Percentiles rank a stretch among this genome's conserved stretches.
These are phyloP conservation scores for Alligator mississippiensis DNA, from an alignment of 2,113 vertebrate species.

Conservation along the genomic window DNA sequence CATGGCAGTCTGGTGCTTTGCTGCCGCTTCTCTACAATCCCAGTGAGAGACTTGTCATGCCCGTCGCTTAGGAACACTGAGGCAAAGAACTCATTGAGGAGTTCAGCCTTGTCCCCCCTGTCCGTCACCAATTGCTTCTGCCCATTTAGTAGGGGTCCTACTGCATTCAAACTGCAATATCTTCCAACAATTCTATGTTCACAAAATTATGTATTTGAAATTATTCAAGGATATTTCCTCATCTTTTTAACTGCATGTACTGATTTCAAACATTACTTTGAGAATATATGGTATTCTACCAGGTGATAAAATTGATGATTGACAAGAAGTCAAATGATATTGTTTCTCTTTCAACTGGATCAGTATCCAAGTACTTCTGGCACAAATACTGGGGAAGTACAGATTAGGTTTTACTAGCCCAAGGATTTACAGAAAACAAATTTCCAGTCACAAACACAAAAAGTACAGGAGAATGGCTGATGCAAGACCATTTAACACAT, in stretches of 20 bases:
- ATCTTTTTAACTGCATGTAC: background rate
- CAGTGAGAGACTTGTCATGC: too few relatives aligned
- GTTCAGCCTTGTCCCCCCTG: background rate
- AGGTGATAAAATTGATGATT: background rate
- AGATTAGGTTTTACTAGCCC: background rate
- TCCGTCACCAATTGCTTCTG: background rate
- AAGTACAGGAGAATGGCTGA: accelerated
- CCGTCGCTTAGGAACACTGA: too few relatives aligned
- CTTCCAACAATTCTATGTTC: background rate
- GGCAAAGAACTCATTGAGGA: background rate
- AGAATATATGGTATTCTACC: background rate
- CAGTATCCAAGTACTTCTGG: background rate
- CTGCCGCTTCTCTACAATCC: background rate
- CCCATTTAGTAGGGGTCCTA: background rate
- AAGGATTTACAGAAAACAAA: background rate
- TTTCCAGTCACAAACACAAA: background rate
- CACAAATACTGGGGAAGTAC: background rate
- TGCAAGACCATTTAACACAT: background rate
- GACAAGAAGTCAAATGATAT: conserved; percentile 3
- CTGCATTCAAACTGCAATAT: background rate
- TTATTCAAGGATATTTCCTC: background rate
- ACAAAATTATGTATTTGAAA: background rate
- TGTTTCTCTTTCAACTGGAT: conserved; percentile 2
- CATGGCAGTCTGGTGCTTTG: too few relatives aligned
- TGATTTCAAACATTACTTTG: background rate